Conservation (phyloP, 2,113 vertebrate genomes). For the Notothenia coriiceps region DNA sequence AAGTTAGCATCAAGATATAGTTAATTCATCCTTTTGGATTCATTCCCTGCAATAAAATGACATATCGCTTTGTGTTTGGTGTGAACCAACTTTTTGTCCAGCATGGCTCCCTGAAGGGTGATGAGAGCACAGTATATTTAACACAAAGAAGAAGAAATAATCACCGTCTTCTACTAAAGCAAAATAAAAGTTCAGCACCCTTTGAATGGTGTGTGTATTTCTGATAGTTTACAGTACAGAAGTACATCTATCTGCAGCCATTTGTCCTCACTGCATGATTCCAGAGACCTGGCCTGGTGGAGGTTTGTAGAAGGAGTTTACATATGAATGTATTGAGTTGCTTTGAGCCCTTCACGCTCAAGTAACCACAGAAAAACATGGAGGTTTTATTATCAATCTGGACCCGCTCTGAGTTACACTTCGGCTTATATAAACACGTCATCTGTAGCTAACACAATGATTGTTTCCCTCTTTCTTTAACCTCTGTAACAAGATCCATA, state of each 20-base stretch:
- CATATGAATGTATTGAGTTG: not conserved
- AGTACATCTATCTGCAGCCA: conserved; percentile 1
- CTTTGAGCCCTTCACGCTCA: not conserved
- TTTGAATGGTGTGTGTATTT: not conserved
- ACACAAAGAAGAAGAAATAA: not conserved
- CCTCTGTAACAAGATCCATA: not conserved
- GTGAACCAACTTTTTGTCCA: not conserved
- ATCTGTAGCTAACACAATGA: not conserved
- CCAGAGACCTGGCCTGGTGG: not conserved
- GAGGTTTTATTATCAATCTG: not conserved
- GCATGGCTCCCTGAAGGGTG: conserved; percentile 24
- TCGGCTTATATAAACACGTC: not conserved
- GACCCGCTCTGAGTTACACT: not conserved
- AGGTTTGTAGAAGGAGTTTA: not conserved
- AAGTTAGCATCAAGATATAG: not conserved
- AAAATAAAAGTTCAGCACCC: not conserved
- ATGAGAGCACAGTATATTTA: not conserved
- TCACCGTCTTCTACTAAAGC: not conserved
- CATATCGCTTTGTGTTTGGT: too few species aligned
- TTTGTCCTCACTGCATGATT: not conserved
- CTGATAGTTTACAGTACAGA: conserved; percentile 21
- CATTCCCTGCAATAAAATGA: too few species aligned
- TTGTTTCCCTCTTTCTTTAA: not conserved
- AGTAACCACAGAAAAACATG: not conserved
- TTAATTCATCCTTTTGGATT: too few species aligned